A percentile compares a stretch with the other conserved stretches of the same genome.
Evolutionary conservation across 2,113 vertebrate genomes (phyloP).

Genomic region (Corythornis vintsioides): DNA sequence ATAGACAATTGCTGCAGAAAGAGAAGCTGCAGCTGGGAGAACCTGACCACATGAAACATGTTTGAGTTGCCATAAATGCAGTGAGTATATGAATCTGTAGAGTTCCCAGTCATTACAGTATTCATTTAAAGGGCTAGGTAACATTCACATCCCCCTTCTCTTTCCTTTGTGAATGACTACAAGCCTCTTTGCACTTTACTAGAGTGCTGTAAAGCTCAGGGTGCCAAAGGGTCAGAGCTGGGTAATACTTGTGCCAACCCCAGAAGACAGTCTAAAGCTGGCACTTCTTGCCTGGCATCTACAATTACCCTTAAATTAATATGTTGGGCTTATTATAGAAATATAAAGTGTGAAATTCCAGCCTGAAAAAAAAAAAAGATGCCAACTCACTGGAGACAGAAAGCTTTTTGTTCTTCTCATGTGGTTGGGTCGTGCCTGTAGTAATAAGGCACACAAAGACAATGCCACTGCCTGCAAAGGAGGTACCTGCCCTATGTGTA

Average conservation of each 20-base stretch:
- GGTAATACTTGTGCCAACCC: not conserved
- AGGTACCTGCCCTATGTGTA: not conserved
- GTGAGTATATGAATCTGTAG: not conserved
- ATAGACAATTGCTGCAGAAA: not conserved
- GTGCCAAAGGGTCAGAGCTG: not conserved
- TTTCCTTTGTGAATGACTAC: not conserved
- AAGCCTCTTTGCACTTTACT: not conserved
- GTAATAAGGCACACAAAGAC: not conserved
- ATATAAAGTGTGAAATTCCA: not conserved
- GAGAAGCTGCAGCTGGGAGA: not conserved
- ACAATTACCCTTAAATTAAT: constrained; percentile 34
- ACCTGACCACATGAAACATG: not conserved
- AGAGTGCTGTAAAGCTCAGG: not conserved
- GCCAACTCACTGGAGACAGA: constrained; percentile 8
- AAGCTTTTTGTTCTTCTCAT: constrained; percentile 15
- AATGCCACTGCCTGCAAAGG: not conserved
- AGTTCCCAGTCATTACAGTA: not conserved
- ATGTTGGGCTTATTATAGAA: constrained; percentile 27
- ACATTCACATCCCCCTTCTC: not conserved
- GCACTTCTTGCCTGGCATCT: not conserved
- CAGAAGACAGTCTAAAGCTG: not conserved
- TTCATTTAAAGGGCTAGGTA: not conserved
- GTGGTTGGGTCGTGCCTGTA: not conserved
- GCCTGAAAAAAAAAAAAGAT: not conserved
- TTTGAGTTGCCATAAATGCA: not conserved